Base-by-base conservation (phyloP, 2,113 vertebrate species). In the Chionomys nivalis region DNA sequence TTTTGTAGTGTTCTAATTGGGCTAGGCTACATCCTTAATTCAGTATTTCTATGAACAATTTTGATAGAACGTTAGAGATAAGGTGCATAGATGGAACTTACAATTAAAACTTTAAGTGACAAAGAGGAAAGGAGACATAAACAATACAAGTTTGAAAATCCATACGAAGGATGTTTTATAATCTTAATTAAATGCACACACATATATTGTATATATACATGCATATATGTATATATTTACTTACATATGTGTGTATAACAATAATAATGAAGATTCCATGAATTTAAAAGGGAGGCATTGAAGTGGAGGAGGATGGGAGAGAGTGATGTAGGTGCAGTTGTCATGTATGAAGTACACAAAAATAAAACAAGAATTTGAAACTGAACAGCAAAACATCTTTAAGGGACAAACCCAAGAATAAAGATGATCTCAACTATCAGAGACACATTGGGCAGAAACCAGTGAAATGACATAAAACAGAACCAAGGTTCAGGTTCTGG, bases 401-500 rank as follows among this genome's bases (percentile, higher is more conserved):
- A 58, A 39, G 7, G 5, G 12, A 77, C 7, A 93, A 72, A 65
- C 19, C 0, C 16, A 77, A 75, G 36, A 70, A 93, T 90, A 81
- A 95, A 94, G 63, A 24, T 94, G 23, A 93, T 79, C 76, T 91
- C 73, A 94, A 86, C 39, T 52, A 66, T 63, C n/a, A 81, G 88
- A 95, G 86, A 94, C 36, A 95, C 16, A 86, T 11, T 58, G 49
- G 75, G 13, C 72, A 63, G 66, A 97, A 91, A 86, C 23, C 8
- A 86, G 16, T 66, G 58, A 73, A 95, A 90, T 86, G 77, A 95
- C 85, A 93, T 94, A 77, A 83, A 94, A 23, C 79, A 97, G 96
- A 94, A 92, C 76, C 66, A 92, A 90, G 81, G 95, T 94, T 90
- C 42, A 81, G 85, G 8, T 87, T 97, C 89, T 97, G 55, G 86